A percentile compares a stretch with the other conserved stretches of the same genome.
phyloP scores from a whole-genome alignment of 2,113 vertebrate species.

The Aegotheles bennettii region DNA sequence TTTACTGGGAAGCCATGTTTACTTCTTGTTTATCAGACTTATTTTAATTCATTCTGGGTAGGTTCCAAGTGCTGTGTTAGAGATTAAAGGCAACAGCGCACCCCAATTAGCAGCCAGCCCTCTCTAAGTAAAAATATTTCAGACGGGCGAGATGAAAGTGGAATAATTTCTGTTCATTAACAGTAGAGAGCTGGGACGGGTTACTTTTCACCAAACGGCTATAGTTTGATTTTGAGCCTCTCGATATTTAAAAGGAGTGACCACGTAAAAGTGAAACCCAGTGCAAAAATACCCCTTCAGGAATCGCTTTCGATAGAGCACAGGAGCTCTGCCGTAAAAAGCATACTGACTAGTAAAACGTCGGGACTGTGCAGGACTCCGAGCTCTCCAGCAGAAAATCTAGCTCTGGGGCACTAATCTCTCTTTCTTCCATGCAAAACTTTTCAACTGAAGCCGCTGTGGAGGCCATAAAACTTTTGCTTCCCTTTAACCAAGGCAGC shows the following conservation, averaged over 20 bases:
- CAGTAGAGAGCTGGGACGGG: constrained; percentile 9
- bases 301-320: not conserved
- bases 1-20: constrained; percentile 71
- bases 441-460: not conserved
- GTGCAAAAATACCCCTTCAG: constrained; percentile 4
- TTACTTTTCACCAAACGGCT: not conserved
- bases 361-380: not conserved
- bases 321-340: not conserved
- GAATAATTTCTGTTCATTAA: constrained; percentile 73
- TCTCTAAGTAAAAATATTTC: constrained; percentile 71
- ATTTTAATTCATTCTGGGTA: constrained; percentile 73
- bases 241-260: not conserved
- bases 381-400: not conserved
- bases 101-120: constrained; percentile 71
- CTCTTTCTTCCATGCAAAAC: not conserved
- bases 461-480: constrained; percentile 2
- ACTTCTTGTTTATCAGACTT: constrained; percentile 72
- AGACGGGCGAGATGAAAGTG: constrained; percentile 73
- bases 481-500: not conserved
- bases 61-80: constrained; percentile 68
- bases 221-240: not conserved
- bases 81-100: constrained; percentile 73
- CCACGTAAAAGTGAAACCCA: not conserved
- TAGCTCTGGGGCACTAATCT: constrained; percentile 37
- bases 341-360: constrained; percentile 5